Evolutionary conservation across 2,113 vertebrate species (phyloP).

Genomic region (Microtus oregoni): DNA sequence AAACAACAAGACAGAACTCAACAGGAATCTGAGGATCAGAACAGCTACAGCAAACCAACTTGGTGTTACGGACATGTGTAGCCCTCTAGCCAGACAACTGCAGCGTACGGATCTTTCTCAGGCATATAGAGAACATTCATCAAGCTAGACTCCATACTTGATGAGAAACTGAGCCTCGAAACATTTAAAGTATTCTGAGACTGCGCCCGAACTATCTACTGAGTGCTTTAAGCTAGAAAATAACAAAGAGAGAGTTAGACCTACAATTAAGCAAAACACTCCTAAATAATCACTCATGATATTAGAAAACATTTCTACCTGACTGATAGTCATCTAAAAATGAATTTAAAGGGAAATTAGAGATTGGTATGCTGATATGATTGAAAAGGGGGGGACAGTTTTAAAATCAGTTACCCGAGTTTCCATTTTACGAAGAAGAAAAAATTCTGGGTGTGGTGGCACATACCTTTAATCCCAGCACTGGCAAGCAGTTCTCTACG

Average conservation of each 20-base stretch:
- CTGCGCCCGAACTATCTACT: background rate
- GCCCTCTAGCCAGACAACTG: background rate
- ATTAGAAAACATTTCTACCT: slow-evolving; percentile 17
- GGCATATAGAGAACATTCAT: background rate
- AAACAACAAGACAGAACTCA: background rate
- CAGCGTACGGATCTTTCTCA: background rate
- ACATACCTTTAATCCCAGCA: background rate
- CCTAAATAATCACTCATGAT: slow-evolving; percentile 19
- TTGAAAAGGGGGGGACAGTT: background rate
- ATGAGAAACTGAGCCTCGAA: background rate
- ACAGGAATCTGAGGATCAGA: background rate
- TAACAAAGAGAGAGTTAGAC: background rate
- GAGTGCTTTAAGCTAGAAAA: background rate
- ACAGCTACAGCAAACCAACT: slow-evolving; percentile 6
- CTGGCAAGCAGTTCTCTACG: background rate
- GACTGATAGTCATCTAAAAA: background rate
- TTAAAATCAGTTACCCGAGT: slow-evolving; percentile 21
- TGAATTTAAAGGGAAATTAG: background rate
- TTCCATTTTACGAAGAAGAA: slow-evolving; percentile 18
- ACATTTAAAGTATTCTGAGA: background rate
- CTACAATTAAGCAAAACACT: background rate
- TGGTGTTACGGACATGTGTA: background rate
- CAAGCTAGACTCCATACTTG: background rate
- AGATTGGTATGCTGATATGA: background rate
- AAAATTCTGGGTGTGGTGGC: background rate